These are phyloP conservation scores for Brienomyrus longianalis DNA, from an alignment of 2,113 vertebrate genomes.

Conservation along the genomic window DNA sequence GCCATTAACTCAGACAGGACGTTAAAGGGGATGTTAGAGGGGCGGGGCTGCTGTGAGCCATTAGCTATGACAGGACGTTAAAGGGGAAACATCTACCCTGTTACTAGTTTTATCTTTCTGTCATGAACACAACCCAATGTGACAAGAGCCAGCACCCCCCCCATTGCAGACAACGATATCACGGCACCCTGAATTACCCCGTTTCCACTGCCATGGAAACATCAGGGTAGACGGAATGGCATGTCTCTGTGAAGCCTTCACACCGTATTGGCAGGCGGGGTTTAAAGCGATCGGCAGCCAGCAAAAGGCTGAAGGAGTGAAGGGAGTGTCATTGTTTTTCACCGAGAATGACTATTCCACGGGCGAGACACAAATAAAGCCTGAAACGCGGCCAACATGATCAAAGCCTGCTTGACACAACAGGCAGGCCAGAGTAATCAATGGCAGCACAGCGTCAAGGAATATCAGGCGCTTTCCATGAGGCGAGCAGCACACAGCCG, in stretches of 20 bases:
- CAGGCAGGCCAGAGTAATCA: slow-evolving; percentile 15
- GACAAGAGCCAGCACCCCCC: background rate
- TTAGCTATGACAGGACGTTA: background rate
- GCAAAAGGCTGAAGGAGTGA: slow-evolving; percentile 31
- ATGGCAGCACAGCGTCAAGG: slow-evolving; percentile 20
- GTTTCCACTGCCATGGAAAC: background rate
- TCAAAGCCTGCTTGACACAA: slow-evolving; percentile 8
- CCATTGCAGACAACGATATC: background rate
- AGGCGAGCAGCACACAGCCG: background rate
- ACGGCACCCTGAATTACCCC: background rate
- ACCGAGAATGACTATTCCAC: background rate
- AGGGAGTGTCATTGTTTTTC: background rate
- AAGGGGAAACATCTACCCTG: background rate
- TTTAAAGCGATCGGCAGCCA: background rate
- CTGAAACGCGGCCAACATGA: background rate
- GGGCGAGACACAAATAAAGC: slow-evolving; percentile 9
- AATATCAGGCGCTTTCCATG: slow-evolving; percentile 17
- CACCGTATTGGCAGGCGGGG: background rate
- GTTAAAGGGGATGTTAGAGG: background rate
- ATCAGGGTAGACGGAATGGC: background rate
- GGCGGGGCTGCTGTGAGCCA: background rate
- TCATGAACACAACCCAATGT: background rate
- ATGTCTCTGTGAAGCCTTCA: background rate
- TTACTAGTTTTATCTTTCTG: background rate
- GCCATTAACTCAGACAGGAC: background rate